Conservation (phyloP, 1,140 invertebrate species). For the Sesamia nonagrioides region DNA sequence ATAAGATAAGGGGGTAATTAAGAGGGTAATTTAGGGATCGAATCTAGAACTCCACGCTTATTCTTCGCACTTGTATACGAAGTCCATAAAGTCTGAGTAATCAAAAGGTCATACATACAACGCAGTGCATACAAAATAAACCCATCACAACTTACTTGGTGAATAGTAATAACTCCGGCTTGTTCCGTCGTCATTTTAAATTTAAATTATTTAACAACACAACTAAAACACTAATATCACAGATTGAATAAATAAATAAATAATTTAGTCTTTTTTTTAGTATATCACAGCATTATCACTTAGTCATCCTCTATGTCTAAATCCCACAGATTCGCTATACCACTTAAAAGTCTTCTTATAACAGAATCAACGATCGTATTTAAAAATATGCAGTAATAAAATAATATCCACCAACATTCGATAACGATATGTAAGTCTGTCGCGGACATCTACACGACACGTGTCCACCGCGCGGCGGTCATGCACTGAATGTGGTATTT, state of each 20-base stretch:
- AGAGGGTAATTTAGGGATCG: no score
- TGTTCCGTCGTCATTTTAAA: conserved; percentile 68
- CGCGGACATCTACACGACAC: conserved; percentile 59
- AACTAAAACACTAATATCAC: conserved; percentile 71
- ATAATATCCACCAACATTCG: conserved; percentile 68
- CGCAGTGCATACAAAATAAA: no score
- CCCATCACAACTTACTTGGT: conserved; percentile 68
- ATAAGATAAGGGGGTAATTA: no score
- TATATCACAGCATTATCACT: conserved; percentile 54
- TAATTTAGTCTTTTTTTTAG: conserved; percentile 32
- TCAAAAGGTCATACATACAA: no score
- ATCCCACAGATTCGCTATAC: conserved; percentile 61
- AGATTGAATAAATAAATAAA: conserved; percentile 78
- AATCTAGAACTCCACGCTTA: no score
- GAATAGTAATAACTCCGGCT: conserved; percentile 74
- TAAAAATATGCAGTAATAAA: conserved; percentile 79
- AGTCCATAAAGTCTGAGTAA: no score
- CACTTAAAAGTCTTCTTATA: conserved; percentile 59
- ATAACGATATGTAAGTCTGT: conserved; percentile 68
- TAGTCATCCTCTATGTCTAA: conserved; percentile 69
- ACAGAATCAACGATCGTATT: conserved; percentile 74
- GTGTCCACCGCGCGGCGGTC: conserved; percentile 62
- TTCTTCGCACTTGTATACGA: no score
- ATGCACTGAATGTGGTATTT: conserved; percentile 59
- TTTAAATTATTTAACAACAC: conserved; percentile 50